Evolutionary conservation across 2,113 vertebrate genomes (phyloP).

Genomic region (Nothobranchius kuhntae): DNA sequence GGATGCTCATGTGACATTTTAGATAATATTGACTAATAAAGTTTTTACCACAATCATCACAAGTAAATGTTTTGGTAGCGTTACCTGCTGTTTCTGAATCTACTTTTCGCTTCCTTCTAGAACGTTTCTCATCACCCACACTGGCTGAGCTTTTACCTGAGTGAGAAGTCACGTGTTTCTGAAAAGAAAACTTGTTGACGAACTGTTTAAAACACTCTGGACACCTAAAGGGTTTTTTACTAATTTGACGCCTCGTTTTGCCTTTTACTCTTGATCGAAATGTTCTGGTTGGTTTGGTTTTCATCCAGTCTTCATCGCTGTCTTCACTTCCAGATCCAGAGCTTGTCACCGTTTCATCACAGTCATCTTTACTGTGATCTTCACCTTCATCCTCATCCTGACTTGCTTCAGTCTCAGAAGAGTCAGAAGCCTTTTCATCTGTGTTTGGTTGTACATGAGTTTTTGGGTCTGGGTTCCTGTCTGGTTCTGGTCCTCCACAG

Average conservation of each 20-base stretch:
- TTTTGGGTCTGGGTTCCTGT: neutral
- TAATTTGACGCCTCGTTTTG: neutral
- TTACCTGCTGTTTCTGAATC: neutral
- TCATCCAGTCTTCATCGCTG: neutral
- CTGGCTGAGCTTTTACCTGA: neutral
- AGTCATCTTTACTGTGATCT: neutral
- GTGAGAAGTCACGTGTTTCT: slow-evolving; percentile 4
- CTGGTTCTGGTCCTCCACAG: neutral
- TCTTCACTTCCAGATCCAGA: neutral
- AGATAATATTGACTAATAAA: neutral
- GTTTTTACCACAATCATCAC: neutral
- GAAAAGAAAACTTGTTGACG: slow-evolving; percentile 4
- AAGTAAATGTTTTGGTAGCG: neutral
- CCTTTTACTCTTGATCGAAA: slow-evolving; percentile 3
- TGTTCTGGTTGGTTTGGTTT: neutral
- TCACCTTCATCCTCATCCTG: neutral
- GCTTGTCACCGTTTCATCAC: neutral
- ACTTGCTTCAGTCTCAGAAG: neutral
- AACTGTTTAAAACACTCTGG: neutral
- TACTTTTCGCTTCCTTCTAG: neutral
- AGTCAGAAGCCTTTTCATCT: neutral
- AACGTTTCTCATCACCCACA: neutral
- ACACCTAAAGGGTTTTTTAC: neutral
- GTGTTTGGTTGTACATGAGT: neutral
- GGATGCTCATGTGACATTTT: neutral